Conservation (phyloP, 2,113 vertebrate genomes). For the Piliocolobus tephrosceles region DNA sequence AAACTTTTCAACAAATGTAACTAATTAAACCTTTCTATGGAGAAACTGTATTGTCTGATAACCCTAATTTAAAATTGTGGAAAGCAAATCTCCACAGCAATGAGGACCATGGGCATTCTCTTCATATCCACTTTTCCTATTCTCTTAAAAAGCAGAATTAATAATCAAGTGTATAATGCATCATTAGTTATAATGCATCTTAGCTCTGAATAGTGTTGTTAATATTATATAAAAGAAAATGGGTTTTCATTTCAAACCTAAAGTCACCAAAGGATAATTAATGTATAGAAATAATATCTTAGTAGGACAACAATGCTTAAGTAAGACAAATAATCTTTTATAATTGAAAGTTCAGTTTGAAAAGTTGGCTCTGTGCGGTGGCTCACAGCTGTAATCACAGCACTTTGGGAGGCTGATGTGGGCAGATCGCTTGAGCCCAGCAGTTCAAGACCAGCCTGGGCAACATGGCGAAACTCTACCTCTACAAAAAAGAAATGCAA, state of each 20-base stretch:
- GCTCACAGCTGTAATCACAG: too few species aligned
- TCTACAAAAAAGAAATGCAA: too few species aligned
- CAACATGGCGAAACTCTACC: too few species aligned
- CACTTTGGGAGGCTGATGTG: too few species aligned
- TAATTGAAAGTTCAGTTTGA: slow-evolving; percentile 6
- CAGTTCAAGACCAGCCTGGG: too few species aligned
- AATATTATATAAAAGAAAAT: slow-evolving; percentile 32
- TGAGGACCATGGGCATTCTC: neutral
- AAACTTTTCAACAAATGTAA: slow-evolving; percentile 64
- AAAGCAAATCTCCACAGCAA: neutral
- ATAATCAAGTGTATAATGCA: neutral
- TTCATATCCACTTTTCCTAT: neutral
- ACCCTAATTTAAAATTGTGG: slow-evolving; percentile 52
- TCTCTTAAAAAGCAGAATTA: slow-evolving; percentile 18
- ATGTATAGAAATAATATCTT: neutral
- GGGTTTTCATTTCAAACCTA: neutral
- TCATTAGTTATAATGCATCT: neutral
- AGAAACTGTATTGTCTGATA: slow-evolving; percentile 57
- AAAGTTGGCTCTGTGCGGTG: neutral
- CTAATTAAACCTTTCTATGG: slow-evolving; percentile 67
- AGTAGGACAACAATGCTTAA: neutral
- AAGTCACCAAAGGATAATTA: neutral
- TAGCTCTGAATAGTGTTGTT: neutral
- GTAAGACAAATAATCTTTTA: neutral
- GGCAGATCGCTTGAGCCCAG: too few species aligned